Evolutionary conservation across 1,140 invertebrate genomes (phyloP), one percentile per base, ranked within the genome.

Genomic region (Hesperophylax magnus): DNA sequence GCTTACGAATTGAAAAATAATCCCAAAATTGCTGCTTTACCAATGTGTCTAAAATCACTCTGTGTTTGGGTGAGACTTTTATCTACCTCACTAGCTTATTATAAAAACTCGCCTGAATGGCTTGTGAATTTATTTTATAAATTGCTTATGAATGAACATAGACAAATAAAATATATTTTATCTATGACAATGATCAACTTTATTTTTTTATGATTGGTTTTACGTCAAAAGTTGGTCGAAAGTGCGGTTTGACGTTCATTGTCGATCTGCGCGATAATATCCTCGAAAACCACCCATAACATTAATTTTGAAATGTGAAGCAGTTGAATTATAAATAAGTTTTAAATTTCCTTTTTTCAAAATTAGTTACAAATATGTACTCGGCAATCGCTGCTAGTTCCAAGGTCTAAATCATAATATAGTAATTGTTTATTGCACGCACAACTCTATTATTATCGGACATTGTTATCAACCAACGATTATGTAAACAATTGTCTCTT

Each of bases 361-460:
- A 52, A 5, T n/a, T 20, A 27, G 22, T 27, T 39, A 56, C 54
- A 7, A 81, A 65, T 7, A 81, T 81, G 79, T 81, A 81, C 61
- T 77, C 72, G 61, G 52, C 79, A 31, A 77, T 81, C n/a, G 79
- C 79, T 39, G 79, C 79, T 18, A 77, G 79, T 56, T 81, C 72
- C 72, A 81, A 77, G 79, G 79, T 81, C 31, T 53, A 52, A 56
- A 39, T 56, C 71, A n/a, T 69, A 14, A 47, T 47, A 52, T 18
- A 60, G 52, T 47, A 77, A 11, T 78, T 5, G 18, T 63, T 67
- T 54, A 34, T 60, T 69, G 17, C 71, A 75, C 27, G n/a, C n/a
- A n/a, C 71, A 52, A n/a, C 71, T 31, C 71, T 75, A 22, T 65
- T 61, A 34, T 79, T 34, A 72, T 47, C 39, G 39, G 39, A 14